Conservation (phyloP, 1,140 invertebrate genomes). For the Tetramorium alpestre region DNA sequence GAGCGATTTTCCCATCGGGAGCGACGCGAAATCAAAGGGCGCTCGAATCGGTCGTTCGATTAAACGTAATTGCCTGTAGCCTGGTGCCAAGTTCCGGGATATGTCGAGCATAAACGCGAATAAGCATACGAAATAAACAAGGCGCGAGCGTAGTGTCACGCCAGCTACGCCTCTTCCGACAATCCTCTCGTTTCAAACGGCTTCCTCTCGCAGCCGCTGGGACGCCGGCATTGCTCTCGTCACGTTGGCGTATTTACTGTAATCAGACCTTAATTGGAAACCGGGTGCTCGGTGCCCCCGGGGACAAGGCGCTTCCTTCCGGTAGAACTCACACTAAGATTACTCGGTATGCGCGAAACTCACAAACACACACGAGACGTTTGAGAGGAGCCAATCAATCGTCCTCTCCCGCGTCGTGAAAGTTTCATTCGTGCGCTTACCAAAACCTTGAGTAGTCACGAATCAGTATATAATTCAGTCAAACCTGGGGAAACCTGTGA, state of each 20-base stretch:
- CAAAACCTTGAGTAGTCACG: neutral
- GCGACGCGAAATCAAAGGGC: too few species aligned
- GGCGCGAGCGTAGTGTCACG: neutral
- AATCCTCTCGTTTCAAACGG: conserved; percentile 5
- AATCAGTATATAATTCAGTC: neutral
- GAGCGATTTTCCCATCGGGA: neutral
- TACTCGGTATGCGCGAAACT: conserved; percentile 36
- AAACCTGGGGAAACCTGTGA: neutral
- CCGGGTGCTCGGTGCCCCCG: conserved; percentile 10
- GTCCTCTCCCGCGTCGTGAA: neutral
- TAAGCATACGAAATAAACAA: conserved; percentile 29
- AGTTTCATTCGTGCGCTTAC: conserved; percentile 27
- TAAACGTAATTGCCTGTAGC: neutral
- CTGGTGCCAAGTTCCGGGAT: neutral
- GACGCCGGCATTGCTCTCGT: conserved; percentile 12
- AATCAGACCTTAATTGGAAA: conserved; percentile 71
- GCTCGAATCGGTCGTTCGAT: neutral
- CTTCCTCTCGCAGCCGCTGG: neutral
- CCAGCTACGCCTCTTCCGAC: neutral
- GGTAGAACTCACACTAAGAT: conserved; percentile 61
- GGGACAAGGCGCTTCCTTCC: conserved; percentile 47
- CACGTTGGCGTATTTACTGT: conserved; percentile 60
- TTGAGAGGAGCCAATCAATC: conserved; percentile 47
- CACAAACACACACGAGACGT: conserved; percentile 29
- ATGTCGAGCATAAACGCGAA: neutral